These are phyloP conservation scores for Bombylius major DNA, from an alignment of 2,888 invertebrate genomes.

Conservation along the genomic window DNA sequence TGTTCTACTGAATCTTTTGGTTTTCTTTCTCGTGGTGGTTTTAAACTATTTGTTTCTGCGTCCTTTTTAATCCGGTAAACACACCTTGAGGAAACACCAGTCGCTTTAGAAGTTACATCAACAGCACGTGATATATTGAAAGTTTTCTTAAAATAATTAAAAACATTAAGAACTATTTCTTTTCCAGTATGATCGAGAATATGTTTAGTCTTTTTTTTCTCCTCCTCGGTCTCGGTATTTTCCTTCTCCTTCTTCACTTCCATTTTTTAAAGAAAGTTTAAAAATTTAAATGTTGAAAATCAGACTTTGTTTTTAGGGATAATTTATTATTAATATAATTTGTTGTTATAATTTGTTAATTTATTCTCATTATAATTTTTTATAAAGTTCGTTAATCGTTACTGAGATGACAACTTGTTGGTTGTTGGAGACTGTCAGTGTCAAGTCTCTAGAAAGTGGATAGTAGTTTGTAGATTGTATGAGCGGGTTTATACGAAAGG, in stretches of 20 bases:
- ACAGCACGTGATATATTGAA: neutral
- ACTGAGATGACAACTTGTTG: too few species aligned
- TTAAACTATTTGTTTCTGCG: neutral
- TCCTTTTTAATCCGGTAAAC: neutral
- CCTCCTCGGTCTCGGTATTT: neutral
- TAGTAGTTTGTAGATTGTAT: too few species aligned
- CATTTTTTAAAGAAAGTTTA: neutral
- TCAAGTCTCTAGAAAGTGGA: too few species aligned
- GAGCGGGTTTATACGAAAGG: too few species aligned
- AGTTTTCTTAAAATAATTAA: neutral
- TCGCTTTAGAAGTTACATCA: neutral
- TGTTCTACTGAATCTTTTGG: neutral
- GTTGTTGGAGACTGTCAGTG: too few species aligned
- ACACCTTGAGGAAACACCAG: neutral
- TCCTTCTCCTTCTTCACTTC: neutral
- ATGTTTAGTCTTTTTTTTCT: neutral
- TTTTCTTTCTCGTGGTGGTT: neutral
- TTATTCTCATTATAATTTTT: too few species aligned
- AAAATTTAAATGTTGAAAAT: too few species aligned
- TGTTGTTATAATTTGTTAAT: too few species aligned
- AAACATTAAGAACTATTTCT: neutral
- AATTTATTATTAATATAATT: too few species aligned
- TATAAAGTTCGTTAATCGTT: too few species aligned
- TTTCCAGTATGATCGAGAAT: neutral
- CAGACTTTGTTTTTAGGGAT: too few species aligned